Base-by-base conservation (phyloP, 2,113 vertebrate genomes). In the Hylia prasina region DNA sequence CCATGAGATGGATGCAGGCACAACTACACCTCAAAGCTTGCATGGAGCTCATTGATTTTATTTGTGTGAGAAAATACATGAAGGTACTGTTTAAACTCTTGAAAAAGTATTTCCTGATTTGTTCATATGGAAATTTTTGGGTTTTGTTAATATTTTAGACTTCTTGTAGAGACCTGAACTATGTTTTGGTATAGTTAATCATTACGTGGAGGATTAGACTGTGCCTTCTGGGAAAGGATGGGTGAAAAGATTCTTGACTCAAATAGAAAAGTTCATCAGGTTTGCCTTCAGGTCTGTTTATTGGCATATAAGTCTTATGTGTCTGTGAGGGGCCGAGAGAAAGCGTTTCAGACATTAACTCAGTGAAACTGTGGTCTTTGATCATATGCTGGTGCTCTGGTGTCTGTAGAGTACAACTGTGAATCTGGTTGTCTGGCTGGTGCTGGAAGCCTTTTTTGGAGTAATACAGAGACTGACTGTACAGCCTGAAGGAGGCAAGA, bases 1-100 rank as follows among this genome's bases (percentile, higher is more conserved):
- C 66, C 35, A 73, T 47, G 5, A 96, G 63, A 68, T 88, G 66
- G 33, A 86, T 66, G 47, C 71, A 96, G 85, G 82, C 28, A 78
- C 47, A 86, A 83, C 13, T 53, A 7, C 16, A 5, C 45, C 76
- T 85, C 53, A 85, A 57, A 93, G 30, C 27, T 75, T 70, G 15
- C 30, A 40, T 33, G 45, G 37, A 57, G 30, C 20, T 78, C 24
- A 50, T 23, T 0, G 0, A n/a, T 48, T 93, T 73, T 18, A 64
- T 21, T 42, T 83, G 37, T 54, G 83, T 11, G 50, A 40, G 47
- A 64, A 86, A 83, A 51, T 57, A 39, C 2, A 15, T 10, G 15
- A 73, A 79, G 10, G 10, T 78, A 23, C 44, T 51, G 25, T 48
- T 91, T 81, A 72, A 89, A 60, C 14, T 60, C 33, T 37, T 33